Percentiles rank a stretch among this genome's conserved stretches.
Evolutionary conservation across 92 coral and sea anemone genomes (phyloP).

Genomic region (Parazoanthus atlanticus): DNA sequence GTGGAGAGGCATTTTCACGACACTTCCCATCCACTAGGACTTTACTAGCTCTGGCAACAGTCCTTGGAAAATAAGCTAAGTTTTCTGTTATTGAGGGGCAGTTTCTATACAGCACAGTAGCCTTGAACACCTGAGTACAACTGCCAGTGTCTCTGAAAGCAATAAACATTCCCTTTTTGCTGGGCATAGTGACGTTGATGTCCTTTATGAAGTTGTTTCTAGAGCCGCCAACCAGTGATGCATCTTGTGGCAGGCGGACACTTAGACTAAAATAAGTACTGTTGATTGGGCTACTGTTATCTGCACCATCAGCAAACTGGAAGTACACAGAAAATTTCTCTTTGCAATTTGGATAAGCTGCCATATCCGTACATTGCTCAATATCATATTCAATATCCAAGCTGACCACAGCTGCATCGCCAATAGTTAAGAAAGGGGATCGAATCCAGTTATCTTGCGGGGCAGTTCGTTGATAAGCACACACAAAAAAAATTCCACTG

Average conservation of each 20-base stretch:
- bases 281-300: conserved; percentile 9
- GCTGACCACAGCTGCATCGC: neutral
- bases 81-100: conserved; percentile 3
- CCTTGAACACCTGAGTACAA: neutral
- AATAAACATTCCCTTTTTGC: conserved; percentile 17
- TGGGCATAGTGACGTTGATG: neutral
- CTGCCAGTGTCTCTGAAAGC: conserved; percentile 28
- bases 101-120: neutral
- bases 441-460: conserved; percentile 28
- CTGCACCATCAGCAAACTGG: conserved; percentile 17
- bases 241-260: neutral
- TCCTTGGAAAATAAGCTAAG: conserved; percentile 2
- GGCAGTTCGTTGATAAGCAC: neutral
- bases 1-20: neutral
- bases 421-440: neutral
- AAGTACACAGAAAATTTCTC: neutral
- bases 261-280: neutral
- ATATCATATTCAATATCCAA: neutral
- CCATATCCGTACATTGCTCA: neutral
- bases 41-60: neutral
- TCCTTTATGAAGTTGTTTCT: neutral
- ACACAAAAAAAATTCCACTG: neutral
- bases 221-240: neutral
- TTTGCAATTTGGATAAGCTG: conserved; percentile 1
- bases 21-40: conserved; percentile 1